Evolutionary conservation across 1,140 invertebrate species (phyloP).

Genomic region (Brachionus sp.): DNA sequence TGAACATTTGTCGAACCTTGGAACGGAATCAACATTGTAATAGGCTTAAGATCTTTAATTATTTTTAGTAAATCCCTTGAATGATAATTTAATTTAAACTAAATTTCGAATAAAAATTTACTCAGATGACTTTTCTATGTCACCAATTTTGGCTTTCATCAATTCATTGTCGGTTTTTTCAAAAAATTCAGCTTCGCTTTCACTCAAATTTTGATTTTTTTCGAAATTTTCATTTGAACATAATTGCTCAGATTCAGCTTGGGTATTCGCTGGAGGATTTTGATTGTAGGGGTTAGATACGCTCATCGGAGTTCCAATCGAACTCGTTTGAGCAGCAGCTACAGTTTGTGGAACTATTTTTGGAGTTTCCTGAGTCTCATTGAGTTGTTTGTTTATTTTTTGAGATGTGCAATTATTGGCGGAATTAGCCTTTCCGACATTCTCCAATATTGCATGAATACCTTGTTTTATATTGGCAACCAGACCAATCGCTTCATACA

Average conservation of each 20-base stretch:
- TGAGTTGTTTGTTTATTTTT: not conserved
- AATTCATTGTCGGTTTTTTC: conserved; percentile 26
- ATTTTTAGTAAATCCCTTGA: conserved; percentile 24
- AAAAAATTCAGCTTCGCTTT: not conserved
- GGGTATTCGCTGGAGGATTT: not conserved
- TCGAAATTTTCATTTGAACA: not conserved
- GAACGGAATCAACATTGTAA: not conserved
- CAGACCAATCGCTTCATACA: not conserved
- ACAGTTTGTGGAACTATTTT: not conserved
- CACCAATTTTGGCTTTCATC: not conserved
- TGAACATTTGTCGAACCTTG: not conserved
- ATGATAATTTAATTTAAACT: not conserved
- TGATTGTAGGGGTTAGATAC: not conserved
- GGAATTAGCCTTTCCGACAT: conserved; percentile 27
- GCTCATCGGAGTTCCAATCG: not conserved
- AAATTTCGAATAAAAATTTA: not conserved
- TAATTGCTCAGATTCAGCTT: not conserved
- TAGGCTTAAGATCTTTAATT: not conserved
- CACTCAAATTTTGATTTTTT: not conserved
- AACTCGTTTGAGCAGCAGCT: not conserved
- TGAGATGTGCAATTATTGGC: not conserved
- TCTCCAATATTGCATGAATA: conserved; percentile 18
- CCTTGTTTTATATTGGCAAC: not conserved
- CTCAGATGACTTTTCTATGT: not conserved
- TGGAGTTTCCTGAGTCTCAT: not conserved